Evolutionary conservation across 2,113 vertebrate species (phyloP), one percentile per base, ranked within the genome.

Genomic region (Xenopus laevis): DNA sequence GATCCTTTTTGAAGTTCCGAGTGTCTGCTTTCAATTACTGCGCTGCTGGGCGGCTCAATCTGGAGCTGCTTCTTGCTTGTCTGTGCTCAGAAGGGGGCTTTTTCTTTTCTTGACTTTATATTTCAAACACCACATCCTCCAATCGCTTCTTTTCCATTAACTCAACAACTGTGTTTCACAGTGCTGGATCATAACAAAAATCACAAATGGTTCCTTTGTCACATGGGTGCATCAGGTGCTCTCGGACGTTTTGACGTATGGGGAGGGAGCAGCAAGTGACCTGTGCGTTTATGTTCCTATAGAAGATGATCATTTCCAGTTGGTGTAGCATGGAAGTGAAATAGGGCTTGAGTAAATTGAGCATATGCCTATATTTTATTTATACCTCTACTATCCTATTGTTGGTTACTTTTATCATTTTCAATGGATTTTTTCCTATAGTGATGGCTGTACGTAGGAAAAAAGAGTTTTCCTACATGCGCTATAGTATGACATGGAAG

Each of bases 21-120:
- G 90, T 87, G 89, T 91, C 88, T 92, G 90, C 83, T 90, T 93
- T 88, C 83, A 83, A 89, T 92, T 88, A 83, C 58, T 74, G 9
- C 74, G 71, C 75, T 81, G 78, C 71, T 71, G 79, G 84, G 87
- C 83, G 80, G 79, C 83, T 79, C 82, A 84, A 87, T 79, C 87
- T 84, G 84, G 80, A 84, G 80, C 87, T 86, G 82, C 84, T 77
- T 84, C 65, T 58, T 74, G 79, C 79, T 68, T 53, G 11, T 71
- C 20, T 78, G 65, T 68, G 78, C 82, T 71, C 79, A 61, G 65
- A 79, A 83, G 84, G 40, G 74, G 80, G 72, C 21, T 83, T 58
- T 78, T 81, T 71, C 74, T 75, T 61, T 73, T 63, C 78, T 80
- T 82, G 80, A 27, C 84, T 85, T 86, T 84, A 83, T 50, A 82